These are phyloP conservation scores for Periparus ater DNA, from an alignment of 2,797 vertebrate species.

Conservation along the genomic window DNA sequence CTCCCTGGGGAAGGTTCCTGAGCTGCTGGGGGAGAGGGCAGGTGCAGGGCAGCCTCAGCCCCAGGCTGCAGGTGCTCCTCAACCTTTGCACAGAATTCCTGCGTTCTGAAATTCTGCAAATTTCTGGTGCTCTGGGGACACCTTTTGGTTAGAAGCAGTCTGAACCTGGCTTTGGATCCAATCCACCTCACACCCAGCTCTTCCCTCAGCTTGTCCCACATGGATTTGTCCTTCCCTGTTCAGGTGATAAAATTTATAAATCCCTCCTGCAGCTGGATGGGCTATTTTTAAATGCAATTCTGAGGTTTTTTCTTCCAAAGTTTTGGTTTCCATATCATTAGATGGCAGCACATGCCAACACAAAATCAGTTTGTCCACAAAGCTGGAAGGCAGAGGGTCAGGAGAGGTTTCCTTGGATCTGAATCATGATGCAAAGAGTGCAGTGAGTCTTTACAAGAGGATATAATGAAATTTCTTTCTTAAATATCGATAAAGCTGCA, in stretches of 20 bases:
- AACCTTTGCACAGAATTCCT: not conserved
- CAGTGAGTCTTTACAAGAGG: not conserved
- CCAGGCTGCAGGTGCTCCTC: not conserved
- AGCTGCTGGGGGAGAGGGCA: accelerated
- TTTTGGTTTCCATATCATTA: not conserved
- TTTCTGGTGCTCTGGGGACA: not conserved
- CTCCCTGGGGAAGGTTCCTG: not conserved
- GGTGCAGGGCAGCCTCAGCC: accelerated
- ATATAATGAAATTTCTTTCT: not conserved
- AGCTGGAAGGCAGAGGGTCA: accelerated
- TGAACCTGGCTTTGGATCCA: accelerated
- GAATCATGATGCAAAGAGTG: accelerated
- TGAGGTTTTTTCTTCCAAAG: accelerated
- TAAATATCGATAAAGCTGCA: not conserved
- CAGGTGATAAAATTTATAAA: not conserved
- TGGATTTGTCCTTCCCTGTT: accelerated
- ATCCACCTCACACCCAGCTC: too few relatives aligned
- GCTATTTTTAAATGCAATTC: not conserved
- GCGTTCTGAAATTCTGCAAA: too few relatives aligned
- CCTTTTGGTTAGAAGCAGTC: not conserved
- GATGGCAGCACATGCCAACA: conserved; percentile 24
- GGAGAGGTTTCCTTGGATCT: not conserved
- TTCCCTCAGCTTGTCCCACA: accelerated
- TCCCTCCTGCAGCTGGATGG: not conserved
- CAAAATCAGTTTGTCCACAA: not conserved